phyloP scores from a whole-genome alignment of 2,113 vertebrate species.

The Cyphomyrus plagiostoma region DNA sequence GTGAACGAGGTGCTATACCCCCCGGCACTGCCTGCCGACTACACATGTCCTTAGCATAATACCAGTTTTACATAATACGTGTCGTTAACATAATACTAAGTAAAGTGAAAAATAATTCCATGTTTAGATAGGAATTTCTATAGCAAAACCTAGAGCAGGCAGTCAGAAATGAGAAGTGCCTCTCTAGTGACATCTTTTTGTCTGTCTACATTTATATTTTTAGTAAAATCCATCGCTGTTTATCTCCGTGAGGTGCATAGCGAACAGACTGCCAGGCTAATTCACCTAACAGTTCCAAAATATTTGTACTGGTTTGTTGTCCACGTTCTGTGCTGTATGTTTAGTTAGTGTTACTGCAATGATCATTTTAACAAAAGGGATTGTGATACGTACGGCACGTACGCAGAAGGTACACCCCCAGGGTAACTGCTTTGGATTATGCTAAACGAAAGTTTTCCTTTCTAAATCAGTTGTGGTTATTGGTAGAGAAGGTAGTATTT shows the following conservation, averaged over 20 bases:
- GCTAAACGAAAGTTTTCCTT: not conserved
- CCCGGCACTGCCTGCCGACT: not conserved
- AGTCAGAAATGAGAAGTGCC: not conserved
- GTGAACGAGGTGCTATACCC: not conserved
- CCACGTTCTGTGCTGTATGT: not conserved
- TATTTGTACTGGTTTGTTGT: not conserved
- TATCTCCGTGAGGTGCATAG: not conserved
- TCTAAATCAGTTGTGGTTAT: not conserved
- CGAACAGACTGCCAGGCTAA: not conserved
- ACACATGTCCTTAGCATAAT: not conserved
- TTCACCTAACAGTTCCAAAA: not conserved
- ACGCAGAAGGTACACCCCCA: not conserved
- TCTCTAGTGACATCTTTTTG: not conserved
- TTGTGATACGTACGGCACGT: not conserved
- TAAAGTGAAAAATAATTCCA: not conserved
- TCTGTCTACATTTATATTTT: not conserved
- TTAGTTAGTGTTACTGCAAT: not conserved
- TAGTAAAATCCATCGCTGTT: not conserved
- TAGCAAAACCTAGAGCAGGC: not conserved
- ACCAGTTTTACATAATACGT: not conserved
- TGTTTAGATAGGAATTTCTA: not conserved
- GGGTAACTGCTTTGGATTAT: not conserved
- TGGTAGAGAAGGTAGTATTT: not conserved
- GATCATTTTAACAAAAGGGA: not conserved
- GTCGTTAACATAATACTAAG: not conserved